Evolutionary conservation across 2,113 vertebrate genomes (phyloP).

Genomic region (Cynopterus brachyotis): DNA sequence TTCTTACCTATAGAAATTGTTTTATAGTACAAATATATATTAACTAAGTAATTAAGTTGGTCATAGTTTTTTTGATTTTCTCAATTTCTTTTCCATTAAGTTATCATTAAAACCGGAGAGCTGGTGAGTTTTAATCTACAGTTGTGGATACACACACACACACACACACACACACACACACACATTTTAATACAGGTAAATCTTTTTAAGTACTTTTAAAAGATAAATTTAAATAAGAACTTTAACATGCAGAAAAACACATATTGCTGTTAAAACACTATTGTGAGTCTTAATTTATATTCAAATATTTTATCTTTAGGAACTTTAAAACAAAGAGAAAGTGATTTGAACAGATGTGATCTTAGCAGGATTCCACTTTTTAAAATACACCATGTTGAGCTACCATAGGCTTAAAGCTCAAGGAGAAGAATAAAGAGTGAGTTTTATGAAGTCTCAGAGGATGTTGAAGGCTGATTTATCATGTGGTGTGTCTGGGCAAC

Average conservation of each 20-base stretch:
- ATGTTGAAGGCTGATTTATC: not conserved
- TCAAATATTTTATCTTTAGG: slow-evolving; percentile 62
- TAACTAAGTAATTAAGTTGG: not conserved
- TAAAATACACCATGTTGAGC: slow-evolving; percentile 21
- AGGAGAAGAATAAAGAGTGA: slow-evolving; percentile 47
- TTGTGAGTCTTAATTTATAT: not conserved
- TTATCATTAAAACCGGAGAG: not conserved
- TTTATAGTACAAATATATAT: not conserved
- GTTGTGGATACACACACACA: not conserved
- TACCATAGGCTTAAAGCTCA: slow-evolving; percentile 39
- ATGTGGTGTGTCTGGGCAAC: not conserved
- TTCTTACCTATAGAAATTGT: not conserved
- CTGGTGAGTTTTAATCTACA: not conserved
- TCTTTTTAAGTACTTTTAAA: not conserved
- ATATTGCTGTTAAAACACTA: slow-evolving; percentile 37
- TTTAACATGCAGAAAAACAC: slow-evolving; percentile 7
- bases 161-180: no score
- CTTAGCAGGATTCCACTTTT: slow-evolving; percentile 57
- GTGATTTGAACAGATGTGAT: slow-evolving; percentile 68
- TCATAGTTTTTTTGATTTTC: not conserved
- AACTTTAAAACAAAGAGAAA: slow-evolving; percentile 46
- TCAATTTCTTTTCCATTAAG: not conserved
- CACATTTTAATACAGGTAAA: not conserved
- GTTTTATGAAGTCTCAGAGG: slow-evolving; percentile 30
- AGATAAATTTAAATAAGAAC: not conserved